Percentiles rank a stretch among this genome's conserved stretches.
Conservation (phyloP, 2,797 vertebrate genomes). For the Onychomys arenicola region DNA sequence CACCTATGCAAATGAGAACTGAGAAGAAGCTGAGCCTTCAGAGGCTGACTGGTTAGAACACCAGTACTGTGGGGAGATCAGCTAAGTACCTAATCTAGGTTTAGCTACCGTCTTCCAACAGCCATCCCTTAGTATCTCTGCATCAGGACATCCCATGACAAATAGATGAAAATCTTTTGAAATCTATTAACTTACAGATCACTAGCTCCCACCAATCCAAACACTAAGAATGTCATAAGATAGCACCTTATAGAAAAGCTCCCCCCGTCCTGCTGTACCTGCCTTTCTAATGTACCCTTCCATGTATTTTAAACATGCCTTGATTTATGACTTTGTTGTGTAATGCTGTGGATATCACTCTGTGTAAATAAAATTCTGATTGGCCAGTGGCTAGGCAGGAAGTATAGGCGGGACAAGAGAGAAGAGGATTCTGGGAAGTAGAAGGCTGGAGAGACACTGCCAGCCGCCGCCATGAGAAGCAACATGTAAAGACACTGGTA, state of each 20-base stretch:
- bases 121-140: background rate
- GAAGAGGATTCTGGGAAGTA: too few species aligned
- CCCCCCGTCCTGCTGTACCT: background rate
- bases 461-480: too few species aligned
- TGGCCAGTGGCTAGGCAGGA: too few species aligned
- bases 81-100: background rate
- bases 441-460: too few species aligned
- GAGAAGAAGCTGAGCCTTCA: background rate
- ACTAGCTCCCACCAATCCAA: background rate
- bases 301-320: background rate
- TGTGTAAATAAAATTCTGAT: too few species aligned
- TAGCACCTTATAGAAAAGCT: background rate
- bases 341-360: too few species aligned
- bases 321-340: background rate
- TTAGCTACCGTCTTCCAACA: background rate
- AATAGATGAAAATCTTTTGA: background rate
- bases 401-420: too few species aligned
- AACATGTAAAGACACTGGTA: too few species aligned
- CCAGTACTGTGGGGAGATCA: background rate
- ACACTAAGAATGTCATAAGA: background rate
- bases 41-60: background rate
- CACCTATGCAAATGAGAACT: background rate
- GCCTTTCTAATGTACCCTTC: background rate
- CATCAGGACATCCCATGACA: background rate
- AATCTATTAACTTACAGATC: background rate